Percentiles rank a stretch among this genome's conserved stretches.
Conservation (phyloP, 1,140 invertebrate genomes). For the Phthorimaea operculella region DNA sequence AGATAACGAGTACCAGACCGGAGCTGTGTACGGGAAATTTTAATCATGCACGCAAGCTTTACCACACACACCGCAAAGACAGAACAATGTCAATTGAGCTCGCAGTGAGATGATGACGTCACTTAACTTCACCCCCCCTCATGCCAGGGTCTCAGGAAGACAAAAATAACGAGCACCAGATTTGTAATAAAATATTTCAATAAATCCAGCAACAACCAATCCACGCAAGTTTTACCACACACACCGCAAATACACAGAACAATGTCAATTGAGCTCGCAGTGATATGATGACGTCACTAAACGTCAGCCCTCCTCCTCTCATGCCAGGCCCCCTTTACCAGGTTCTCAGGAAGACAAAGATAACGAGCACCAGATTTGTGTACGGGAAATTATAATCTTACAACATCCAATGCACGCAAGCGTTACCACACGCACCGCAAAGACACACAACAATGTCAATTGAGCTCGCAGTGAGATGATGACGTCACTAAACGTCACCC, state of each 20-base stretch:
- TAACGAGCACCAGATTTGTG: conserved; percentile 41
- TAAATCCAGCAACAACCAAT: not conserved
- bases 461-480: conserved; percentile 32
- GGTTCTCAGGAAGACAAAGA: conserved; percentile 25
- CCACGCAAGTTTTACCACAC: not conserved
- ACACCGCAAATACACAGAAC: conserved; percentile 16
- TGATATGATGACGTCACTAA: conserved; percentile 40
- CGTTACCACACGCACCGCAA: not conserved
- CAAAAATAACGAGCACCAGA: conserved; percentile 40
- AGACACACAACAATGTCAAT: conserved; percentile 32
- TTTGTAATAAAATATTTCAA: too few species aligned
- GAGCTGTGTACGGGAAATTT: conserved; percentile 39
- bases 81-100: conserved; percentile 36
- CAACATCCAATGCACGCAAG: not conserved
- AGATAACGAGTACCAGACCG: conserved; percentile 32
- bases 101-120: conserved; percentile 33
- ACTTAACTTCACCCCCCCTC: conserved; percentile 16
- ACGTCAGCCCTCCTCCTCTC: conserved; percentile 17
- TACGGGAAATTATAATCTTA: conserved; percentile 27
- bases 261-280: conserved; percentile 33
- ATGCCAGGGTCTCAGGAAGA: conserved; percentile 12
- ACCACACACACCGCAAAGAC: conserved; percentile 6
- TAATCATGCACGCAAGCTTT: not conserved
- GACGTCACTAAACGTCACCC: conserved; percentile 33
- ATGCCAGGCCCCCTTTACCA: too few species aligned